Base-by-base conservation (phyloP, 1,140 invertebrate genomes). In the Linepithema humile region DNA sequence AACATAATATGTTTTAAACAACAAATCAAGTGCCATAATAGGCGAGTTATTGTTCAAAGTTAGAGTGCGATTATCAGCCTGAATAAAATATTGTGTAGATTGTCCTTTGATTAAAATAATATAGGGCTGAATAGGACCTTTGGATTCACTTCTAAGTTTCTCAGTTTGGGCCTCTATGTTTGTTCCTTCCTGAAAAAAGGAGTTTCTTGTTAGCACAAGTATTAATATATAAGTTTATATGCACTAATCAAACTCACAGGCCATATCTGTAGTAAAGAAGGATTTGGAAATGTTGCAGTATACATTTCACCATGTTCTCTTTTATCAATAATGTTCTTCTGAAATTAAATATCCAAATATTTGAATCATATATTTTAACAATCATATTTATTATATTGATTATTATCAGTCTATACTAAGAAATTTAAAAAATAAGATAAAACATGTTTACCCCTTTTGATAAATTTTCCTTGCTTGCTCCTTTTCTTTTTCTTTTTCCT, bases 41-140 rank as follows among this genome's bases (percentile, higher is more conserved):
- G 62, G 4, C 15, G 40, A 65, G 2, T 65, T 65, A 0, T 26
- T 65, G 45, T 23, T 65, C 26, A 20, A 20, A 67, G 23, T 67
- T 12, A 67, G n/a, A n/a, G 45, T 29, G 1, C 26, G 15, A 48
- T 67, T 48, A 15, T 45, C 64, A 17, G 64, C 3, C 40, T 65
- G 40, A 43, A 65, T 26, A 6, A 65, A 65, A 29, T 65, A 26
- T 45, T 9, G 43, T 45, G 17, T 17, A 17, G 3, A 26, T 65
- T 23, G 20, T 29, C 62, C 20, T 65, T 65, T 65, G 0, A 65
- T 65, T 65, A 65, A 65, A 10, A 65, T 65, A 45, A 65, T 45
- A 26, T 45, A 45, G n/a, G 38, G 9, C 17, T 65, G 12, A 26
- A 65, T 65, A 4, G 62, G 12, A 17, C 62, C 23, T 65, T 65